phyloP scores from a whole-genome alignment of 2,888 invertebrate species.

The Apamea sordens region DNA sequence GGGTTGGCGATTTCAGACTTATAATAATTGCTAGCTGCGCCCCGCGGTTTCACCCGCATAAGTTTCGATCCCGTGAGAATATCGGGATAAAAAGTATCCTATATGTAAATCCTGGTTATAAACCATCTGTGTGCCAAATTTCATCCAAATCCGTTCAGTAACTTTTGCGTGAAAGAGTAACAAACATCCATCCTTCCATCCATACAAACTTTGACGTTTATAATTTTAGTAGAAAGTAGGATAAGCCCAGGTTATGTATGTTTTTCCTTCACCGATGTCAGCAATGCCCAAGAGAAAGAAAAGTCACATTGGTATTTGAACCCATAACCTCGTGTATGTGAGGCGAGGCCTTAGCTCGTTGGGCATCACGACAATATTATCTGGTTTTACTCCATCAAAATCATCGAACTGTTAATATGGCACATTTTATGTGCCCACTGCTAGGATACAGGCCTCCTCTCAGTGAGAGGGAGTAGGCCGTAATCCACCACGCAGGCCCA shows the following conservation, averaged over 20 bases:
- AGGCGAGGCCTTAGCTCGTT: neutral
- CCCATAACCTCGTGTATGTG: neutral
- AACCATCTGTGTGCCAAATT: too few relatives aligned
- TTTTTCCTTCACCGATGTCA: neutral
- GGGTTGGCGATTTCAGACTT: neutral
- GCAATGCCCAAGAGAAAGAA: neutral
- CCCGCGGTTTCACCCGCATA: too few relatives aligned
- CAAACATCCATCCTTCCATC: too few relatives aligned
- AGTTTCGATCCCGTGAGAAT: too few relatives aligned
- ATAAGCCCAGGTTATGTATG: neutral
- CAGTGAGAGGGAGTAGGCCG: neutral
- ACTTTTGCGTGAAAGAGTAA: too few relatives aligned
- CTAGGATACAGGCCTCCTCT: neutral
- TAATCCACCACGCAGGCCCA: too few relatives aligned
- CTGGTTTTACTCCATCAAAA: neutral
- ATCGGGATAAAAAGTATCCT: too few relatives aligned
- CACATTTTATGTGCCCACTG: neutral
- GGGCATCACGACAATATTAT: neutral
- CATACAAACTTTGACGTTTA: too few relatives aligned
- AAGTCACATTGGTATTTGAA: neutral
- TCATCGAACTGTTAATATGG: neutral
- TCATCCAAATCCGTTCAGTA: too few relatives aligned
- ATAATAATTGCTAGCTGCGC: too few relatives aligned
- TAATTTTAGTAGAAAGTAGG: too few relatives aligned
- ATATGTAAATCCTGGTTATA: too few relatives aligned